A percentile compares a stretch with the other conserved stretches of the same genome.
phyloP scores from a whole-genome alignment of 2,888 invertebrate species.

The Synanthedon myopaeformis region DNA sequence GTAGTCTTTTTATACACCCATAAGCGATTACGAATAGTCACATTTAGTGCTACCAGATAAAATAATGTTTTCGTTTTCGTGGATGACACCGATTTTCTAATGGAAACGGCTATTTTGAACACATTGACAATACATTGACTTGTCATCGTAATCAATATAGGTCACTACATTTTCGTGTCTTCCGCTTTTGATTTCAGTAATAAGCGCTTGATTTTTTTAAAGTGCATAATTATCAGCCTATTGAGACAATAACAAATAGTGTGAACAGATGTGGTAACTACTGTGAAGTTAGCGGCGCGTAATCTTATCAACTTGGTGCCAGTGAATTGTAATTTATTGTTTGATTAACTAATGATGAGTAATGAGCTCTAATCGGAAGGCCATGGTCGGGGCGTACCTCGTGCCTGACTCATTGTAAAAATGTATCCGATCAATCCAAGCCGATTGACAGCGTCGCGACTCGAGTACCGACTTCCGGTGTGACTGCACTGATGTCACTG shows the following conservation, averaged over 20 bases:
- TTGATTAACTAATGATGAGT: slow-evolving; percentile 51
- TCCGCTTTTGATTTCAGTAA: slow-evolving; percentile 21
- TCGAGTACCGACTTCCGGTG: slow-evolving; percentile 15
- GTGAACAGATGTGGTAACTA: no score
- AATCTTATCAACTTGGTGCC: slow-evolving; percentile 32
- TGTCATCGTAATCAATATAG: no score
- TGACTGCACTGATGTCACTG: slow-evolving; percentile 9
- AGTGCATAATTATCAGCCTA: no score
- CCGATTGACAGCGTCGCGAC: slow-evolving; percentile 8
- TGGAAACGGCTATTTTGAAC: no score
- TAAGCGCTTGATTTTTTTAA: slow-evolving; percentile 3
- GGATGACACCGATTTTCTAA: no score
- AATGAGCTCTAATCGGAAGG: slow-evolving; percentile 57
- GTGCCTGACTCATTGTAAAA: slow-evolving; percentile 37
- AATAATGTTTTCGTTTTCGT: no score
- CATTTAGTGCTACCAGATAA: no score
- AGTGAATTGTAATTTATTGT: slow-evolving; percentile 16
- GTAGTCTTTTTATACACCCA: no score
- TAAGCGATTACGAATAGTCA: no score
- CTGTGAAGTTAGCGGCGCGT: slow-evolving; percentile 6
- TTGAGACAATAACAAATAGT: no score
- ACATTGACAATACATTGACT: no score
- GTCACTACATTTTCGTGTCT: background rate
- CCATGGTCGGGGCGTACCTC: slow-evolving; percentile 50
- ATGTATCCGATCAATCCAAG: slow-evolving; percentile 13